Base-by-base conservation (phyloP, 2,797 vertebrate species). In the Melanotaenia nigrans region DNA sequence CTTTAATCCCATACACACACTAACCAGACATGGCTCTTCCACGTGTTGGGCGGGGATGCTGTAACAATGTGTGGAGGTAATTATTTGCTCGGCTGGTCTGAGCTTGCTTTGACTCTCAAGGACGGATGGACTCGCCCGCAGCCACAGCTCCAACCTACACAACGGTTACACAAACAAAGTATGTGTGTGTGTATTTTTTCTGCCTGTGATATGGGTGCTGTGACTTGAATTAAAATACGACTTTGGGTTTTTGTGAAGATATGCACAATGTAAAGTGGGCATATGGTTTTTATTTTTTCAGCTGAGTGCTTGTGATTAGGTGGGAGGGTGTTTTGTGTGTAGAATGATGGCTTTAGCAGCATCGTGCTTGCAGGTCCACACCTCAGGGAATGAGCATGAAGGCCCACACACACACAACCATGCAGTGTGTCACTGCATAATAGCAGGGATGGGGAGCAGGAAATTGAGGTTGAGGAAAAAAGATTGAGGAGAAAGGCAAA, bases 71-170 rank as follows among this genome's bases (percentile, higher is more conserved):
- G 61, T 69, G 87, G 88, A 87, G 77, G 90, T 88, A 90, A 93
- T 94, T 91, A 92, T 93, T 92, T 92, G 92, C 90, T 90, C 85
- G 88, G 86, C 84, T 82, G 70, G 82, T 88, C 89, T 86, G 87
- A 87, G 78, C 77, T 72, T 81, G 80, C 68, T 90, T 78, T 66
- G 69, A 81, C 76, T 80, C 79, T 89, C 90, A 92, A 92, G 88
- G 93, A 90, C 89, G 10, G 75, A 78, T 87, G 8, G 75, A 78
- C 81, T 75, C 5, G 75, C 79, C 81, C 63, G 61, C 86, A 90
- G 79, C 76, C 56, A 68, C 70, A 76, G 65, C 45, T 64, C 78
- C 68, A 68, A 69, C 53, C 84, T 75, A 76, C 75, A 60, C 66
- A 73, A 55, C 18, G 22, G 66, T 86, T 84, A 77, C 79, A 86